Evolutionary conservation across 2,113 vertebrate genomes (phyloP).

Genomic region (Todiramphus saurophagus): DNA sequence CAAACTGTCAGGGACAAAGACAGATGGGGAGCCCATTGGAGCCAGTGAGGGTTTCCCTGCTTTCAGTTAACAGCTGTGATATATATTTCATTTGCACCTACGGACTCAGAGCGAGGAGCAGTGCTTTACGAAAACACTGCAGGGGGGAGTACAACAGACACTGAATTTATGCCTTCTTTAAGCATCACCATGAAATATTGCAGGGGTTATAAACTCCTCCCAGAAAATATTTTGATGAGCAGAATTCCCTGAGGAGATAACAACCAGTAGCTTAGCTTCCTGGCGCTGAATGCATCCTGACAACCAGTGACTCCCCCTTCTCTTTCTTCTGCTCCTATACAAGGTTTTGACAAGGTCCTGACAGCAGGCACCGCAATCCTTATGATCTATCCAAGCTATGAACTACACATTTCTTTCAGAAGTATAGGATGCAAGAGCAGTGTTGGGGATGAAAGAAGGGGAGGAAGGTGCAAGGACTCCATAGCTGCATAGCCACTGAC

Average conservation of each 20-base stretch:
- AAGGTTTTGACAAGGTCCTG: not conserved
- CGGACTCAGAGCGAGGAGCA: not conserved
- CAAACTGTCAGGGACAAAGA: constrained; percentile 41
- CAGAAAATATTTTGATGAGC: not conserved
- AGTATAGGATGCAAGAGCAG: not conserved
- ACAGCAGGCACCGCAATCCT: not conserved
- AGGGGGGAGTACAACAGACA: not conserved
- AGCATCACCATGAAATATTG: not conserved
- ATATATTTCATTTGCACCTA: not conserved
- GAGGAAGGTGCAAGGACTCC: not conserved
- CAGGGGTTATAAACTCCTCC: not conserved
- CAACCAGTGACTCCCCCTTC: fast-evolving
- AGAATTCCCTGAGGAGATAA: not conserved
- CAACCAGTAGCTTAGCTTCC: not conserved
- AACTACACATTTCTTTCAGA: not conserved
- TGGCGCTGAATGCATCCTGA: not conserved
- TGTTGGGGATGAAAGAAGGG: not conserved
- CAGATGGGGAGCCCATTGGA: not conserved
- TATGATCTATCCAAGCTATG: not conserved
- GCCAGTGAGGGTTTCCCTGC: constrained; percentile 5
- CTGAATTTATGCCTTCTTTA: not conserved
- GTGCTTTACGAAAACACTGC: not conserved
- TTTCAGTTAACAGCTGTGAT: not conserved
- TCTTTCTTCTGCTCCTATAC: not conserved
- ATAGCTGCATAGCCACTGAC: not conserved